phyloP scores from a whole-genome alignment of 2,113 vertebrate species.

The Trematomus loennbergii region DNA sequence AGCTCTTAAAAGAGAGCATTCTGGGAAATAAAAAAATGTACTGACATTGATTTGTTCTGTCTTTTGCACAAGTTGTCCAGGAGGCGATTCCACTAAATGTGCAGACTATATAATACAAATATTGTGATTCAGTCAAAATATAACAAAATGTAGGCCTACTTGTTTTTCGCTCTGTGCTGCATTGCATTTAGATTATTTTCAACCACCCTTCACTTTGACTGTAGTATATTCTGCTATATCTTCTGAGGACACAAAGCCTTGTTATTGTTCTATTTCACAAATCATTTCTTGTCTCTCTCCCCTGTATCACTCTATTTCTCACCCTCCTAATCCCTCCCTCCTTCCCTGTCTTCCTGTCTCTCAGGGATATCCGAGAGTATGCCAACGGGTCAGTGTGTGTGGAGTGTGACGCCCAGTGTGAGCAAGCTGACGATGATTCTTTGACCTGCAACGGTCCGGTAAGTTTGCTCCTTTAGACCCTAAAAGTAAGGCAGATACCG shows the following conservation, averaged over 20 bases:
- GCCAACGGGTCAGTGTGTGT: conserved; percentile 93
- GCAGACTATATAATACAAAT: no score
- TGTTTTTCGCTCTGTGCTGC: neutral
- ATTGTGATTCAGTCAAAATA: neutral
- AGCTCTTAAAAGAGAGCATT: neutral
- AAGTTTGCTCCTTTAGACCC: conserved; percentile 72
- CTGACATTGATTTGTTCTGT: no score
- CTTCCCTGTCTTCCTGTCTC: conserved; percentile 54
- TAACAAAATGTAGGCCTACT: neutral
- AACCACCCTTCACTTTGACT: neutral
- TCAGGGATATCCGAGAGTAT: conserved; percentile 94
- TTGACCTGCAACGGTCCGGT: conserved; percentile 93
- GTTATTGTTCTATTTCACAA: neutral
- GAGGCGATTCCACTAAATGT: no score
- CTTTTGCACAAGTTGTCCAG: no score
- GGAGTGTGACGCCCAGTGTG: conserved; percentile 95
- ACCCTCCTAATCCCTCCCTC: conserved; percentile 23
- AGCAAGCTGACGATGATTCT: conserved; percentile 91
- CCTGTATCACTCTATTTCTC: neutral
- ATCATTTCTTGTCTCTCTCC: conserved; percentile 30
- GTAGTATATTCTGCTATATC: neutral
- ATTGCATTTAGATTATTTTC: neutral
- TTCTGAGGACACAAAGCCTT: neutral
- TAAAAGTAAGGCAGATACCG: neutral
- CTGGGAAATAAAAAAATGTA: neutral